phyloP scores from a whole-genome alignment of 2,113 vertebrate species.

The Leptocoma aspasia region DNA sequence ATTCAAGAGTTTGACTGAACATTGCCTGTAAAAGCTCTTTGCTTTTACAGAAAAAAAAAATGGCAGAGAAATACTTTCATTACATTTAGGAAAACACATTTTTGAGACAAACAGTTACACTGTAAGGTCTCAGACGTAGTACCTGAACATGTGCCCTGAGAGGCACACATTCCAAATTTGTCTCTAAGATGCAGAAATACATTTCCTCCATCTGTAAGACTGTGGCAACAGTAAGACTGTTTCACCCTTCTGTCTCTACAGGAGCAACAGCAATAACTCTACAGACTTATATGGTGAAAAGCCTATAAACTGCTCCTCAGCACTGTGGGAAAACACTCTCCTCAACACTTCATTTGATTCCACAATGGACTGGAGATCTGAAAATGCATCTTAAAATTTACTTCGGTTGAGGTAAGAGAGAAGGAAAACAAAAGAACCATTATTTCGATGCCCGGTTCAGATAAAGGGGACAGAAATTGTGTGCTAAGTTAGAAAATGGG shows the following conservation, averaged over 20 bases:
- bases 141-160: not conserved
- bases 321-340: not conserved
- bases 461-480: not conserved
- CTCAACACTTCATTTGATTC: not conserved
- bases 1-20: not conserved
- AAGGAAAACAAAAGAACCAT: not conserved
- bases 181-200: not conserved
- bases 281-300: not conserved
- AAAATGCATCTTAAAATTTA: not conserved
- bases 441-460: not conserved
- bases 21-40: not conserved
- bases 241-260: not conserved
- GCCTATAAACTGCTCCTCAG: not conserved
- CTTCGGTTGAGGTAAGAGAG: not conserved
- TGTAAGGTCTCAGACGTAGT: not conserved
- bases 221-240: not conserved
- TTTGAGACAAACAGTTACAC: not conserved
- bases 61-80: not conserved
- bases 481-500: not conserved
- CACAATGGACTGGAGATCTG: not conserved
- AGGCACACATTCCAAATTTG: not conserved
- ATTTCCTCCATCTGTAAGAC: not conserved
- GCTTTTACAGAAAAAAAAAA: not conserved
- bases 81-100: not conserved
- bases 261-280: not conserved